Evolutionary conservation across 2,113 vertebrate species (phyloP), one percentile per base, ranked within the genome.

Genomic region (Scytalopus superciliaris): DNA sequence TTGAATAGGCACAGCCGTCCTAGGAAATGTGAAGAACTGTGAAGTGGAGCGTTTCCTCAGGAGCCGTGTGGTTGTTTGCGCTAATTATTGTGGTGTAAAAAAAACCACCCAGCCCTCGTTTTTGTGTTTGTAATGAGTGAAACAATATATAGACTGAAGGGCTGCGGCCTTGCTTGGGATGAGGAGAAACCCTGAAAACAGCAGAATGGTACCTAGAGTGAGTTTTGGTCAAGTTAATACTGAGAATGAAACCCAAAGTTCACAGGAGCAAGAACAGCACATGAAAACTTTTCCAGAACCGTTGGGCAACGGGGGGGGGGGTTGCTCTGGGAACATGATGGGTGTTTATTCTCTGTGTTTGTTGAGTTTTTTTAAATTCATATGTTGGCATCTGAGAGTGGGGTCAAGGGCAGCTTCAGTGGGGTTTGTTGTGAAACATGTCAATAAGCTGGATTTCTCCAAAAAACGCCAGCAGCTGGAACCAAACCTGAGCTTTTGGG

Each of bases 361-460:
- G 88, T 28, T 33, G 79, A 13, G 30, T 50, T 76, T 86, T 90
- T 76, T 8, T 30, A 14, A 85, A 79, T 70, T 67, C 3, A 2
- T 55, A 75, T 64, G 21, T 70, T 94, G 89, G 87, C 73, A n/a
- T 72, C 52, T 74, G 4, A 55, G 1, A 5, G 45, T 35, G 45
- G 76, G 73, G 88, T 90, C 90, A 93, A 95, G 85, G 92, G 92
- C 82, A 90, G 53, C 49, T 84, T 28, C 17, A 49, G 82, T 76
- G 88, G 40, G 47, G 76, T 88, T 85, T 76, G 10, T 94, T 96
- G 94, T 92, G 95, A 95, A 96, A 95, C 76, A 24, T 73, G 91
- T 64, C 93, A 84, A 12, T 87, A 68, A 68, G 66, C 37, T 79
- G 84, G 33, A 42, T 91, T 95, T 89, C 63, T 90, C 63, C 56